phyloP scores from a whole-genome alignment of 2,888 invertebrate genomes.

The Carpatolechia fugitivella region DNA sequence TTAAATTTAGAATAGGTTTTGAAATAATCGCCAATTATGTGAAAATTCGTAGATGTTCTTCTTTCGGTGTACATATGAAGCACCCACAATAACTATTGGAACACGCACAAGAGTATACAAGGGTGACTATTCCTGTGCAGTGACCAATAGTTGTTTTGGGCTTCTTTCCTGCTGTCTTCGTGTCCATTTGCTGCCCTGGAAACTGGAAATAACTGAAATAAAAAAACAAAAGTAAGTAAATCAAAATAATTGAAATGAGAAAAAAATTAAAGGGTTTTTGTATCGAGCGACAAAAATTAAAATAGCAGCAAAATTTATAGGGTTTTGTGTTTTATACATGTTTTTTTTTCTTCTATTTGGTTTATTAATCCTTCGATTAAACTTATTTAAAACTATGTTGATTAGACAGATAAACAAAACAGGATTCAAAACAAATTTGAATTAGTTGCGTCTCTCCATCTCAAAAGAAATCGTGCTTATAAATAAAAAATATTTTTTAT shows the following conservation, averaged over 20 bases:
- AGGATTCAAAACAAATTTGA: too few relatives aligned
- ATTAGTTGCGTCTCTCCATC: too few relatives aligned
- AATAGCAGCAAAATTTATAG: too few relatives aligned
- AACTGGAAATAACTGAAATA: slow-evolving; percentile 23
- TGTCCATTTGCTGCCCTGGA: slow-evolving; percentile 16
- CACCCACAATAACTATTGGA: slow-evolving; percentile 98
- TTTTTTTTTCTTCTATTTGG: too few relatives aligned
- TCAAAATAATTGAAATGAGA: background rate
- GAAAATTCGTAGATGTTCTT: slow-evolving; percentile 19
- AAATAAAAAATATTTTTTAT: too few relatives aligned
- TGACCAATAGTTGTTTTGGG: slow-evolving; percentile 98
- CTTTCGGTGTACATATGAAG: slow-evolving; percentile 68
- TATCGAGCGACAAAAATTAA: too few relatives aligned
- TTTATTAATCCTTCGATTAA: too few relatives aligned
- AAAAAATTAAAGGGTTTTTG: background rate
- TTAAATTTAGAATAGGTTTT: too few relatives aligned
- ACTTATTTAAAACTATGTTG: too few relatives aligned
- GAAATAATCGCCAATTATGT: background rate
- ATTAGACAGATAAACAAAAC: too few relatives aligned
- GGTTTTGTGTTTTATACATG: too few relatives aligned
- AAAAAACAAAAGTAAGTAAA: slow-evolving; percentile 9
- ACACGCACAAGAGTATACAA: slow-evolving; percentile 97
- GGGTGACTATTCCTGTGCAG: slow-evolving; percentile 95
- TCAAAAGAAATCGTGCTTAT: too few relatives aligned
- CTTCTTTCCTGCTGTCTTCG: slow-evolving; percentile 56